Conservation (phyloP, 2,888 invertebrate genomes). For the Hartigia nigra region DNA sequence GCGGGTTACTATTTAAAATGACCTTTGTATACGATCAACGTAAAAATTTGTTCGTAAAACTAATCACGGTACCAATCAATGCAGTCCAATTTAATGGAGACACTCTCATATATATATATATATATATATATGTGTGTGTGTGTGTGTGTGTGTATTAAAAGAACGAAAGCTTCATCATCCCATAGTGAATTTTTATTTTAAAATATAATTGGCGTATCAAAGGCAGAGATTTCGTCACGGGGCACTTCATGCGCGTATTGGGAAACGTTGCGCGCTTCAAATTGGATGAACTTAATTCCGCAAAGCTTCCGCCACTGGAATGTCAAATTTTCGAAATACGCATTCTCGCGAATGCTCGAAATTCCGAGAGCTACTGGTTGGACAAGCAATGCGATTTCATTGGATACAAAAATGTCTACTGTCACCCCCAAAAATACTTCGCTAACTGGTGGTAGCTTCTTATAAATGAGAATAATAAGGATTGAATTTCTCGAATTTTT, state of each 20-base stretch:
- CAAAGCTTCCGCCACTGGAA: neutral
- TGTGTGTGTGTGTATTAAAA: neutral
- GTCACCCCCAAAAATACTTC: neutral
- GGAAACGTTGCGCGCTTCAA: neutral
- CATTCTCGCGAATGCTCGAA: neutral
- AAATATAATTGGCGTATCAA: neutral
- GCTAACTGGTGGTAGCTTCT: neutral
- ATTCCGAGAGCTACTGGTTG: neutral
- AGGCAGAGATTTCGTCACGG: neutral
- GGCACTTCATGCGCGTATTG: neutral
- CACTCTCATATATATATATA: neutral
- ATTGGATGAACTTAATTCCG: neutral
- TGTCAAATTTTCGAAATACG: neutral
- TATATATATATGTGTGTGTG: neutral
- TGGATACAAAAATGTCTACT: neutral
- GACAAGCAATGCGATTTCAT: neutral
- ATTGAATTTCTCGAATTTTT: neutral
- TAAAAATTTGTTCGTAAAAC: neutral
- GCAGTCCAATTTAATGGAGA: neutral
- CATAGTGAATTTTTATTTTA: neutral
- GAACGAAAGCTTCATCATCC: neutral
- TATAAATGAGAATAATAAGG: neutral
- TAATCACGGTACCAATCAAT: neutral
- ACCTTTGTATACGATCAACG: neutral
- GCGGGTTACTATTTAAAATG: neutral